These are phyloP conservation scores for Holotrichia oblita DNA, from an alignment of 1,140 invertebrate genomes.

Conservation along the genomic window DNA sequence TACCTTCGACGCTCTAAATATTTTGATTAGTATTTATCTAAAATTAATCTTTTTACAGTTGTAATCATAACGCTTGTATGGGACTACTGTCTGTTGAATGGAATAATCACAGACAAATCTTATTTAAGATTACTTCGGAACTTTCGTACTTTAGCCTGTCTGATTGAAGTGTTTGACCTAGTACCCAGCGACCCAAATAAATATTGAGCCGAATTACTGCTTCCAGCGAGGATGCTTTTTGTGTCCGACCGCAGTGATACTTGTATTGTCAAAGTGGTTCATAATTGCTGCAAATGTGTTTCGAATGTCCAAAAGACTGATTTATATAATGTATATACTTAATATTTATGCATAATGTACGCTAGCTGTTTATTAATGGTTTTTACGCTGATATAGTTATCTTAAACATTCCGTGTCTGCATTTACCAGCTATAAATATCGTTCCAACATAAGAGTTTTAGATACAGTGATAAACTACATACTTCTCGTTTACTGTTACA, in stretches of 20 bases:
- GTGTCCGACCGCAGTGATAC: background rate
- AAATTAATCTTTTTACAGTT: too few relatives aligned
- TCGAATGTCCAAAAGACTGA: background rate
- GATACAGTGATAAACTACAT: too few relatives aligned
- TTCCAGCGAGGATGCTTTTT: background rate
- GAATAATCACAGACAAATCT: background rate
- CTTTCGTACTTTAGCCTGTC: conserved; percentile 4
- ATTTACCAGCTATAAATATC: too few relatives aligned
- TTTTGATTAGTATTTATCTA: too few relatives aligned
- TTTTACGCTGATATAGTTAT: background rate
- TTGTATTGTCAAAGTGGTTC: background rate
- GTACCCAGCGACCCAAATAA: background rate
- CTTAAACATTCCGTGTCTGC: background rate
- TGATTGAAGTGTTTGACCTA: background rate
- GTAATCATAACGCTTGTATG: background rate
- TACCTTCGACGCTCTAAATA: too few relatives aligned
- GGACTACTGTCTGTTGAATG: background rate
- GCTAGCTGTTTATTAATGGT: background rate
- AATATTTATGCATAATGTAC: conserved; percentile 5
- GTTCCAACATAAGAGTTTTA: too few relatives aligned
- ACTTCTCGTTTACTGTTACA: too few relatives aligned
- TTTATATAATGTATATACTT: background rate
- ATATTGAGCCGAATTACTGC: background rate
- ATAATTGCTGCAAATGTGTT: conserved; percentile 7
- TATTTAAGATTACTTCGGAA: conserved; percentile 10